Conservation (phyloP, 1,140 invertebrate species). For the Mycetomoellerius zeteki region DNA sequence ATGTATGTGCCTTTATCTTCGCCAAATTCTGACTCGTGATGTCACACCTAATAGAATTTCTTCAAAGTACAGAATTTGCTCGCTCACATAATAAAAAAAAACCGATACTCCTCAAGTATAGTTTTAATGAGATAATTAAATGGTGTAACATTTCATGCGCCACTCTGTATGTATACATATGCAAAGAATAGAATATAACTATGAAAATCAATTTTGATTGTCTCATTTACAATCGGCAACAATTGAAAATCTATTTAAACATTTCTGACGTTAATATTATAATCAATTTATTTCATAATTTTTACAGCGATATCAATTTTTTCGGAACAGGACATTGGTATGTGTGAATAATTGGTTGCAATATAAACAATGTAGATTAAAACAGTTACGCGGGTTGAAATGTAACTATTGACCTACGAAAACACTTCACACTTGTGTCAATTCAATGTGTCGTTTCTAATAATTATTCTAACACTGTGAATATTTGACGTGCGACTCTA, state of each 20-base stretch:
- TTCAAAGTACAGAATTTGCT: too few relatives aligned
- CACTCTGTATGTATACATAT: neutral
- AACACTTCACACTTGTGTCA: constrained; percentile 16
- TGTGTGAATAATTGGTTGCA: neutral
- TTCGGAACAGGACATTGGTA: neutral
- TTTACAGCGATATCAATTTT: neutral
- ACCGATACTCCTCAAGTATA: too few relatives aligned
- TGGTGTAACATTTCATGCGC: too few relatives aligned
- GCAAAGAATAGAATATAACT: neutral
- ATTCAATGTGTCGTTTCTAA: constrained; percentile 19
- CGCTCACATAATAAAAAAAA: too few relatives aligned
- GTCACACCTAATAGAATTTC: too few relatives aligned
- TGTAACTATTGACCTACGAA: constrained; percentile 23
- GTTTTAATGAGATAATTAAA: too few relatives aligned
- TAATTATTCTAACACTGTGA: constrained; percentile 16
- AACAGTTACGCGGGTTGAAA: constrained; percentile 2
- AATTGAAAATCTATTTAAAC: neutral
- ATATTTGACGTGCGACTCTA: constrained; percentile 27
- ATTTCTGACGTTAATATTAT: neutral
- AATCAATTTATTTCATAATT: constrained; percentile 23
- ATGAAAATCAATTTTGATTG: neutral
- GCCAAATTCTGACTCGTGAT: too few relatives aligned
- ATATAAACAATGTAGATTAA: constrained; percentile 36
- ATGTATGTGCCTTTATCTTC: too few relatives aligned
- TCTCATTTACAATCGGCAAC: neutral